Evolutionary conservation across 2,888 invertebrate species (phyloP), one percentile per base, ranked within the genome.

Genomic region (Griposia aprilina): DNA sequence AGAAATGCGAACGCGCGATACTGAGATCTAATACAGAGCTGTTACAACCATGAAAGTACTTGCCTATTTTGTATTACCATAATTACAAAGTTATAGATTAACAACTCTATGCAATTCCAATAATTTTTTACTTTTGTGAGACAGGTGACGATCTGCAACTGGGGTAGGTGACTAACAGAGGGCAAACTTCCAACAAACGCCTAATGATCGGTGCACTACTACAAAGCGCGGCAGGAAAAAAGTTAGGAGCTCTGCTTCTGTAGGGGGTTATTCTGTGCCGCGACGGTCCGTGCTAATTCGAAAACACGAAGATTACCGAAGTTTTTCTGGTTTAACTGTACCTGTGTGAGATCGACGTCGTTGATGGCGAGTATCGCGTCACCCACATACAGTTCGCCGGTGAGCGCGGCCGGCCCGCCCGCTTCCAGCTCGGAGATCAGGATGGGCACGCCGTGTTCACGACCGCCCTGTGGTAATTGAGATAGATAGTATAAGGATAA

Each of bases 371-470:
- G 96, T 88, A 99, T 98, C 48, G 98, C 98, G 95, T 99, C 99
- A 0, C 98, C 99, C 36, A 99, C 98, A 94, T 97, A 98, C 60
- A 98, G 95, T 81, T 97, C 97, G 59, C 97, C 97, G 78, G 98
- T 98, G 84, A 98, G 95, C 81, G 98, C 98, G 65, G 98, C 98
- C 76, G 98, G 98, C 83, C 98, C 98, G 88, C 98, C 98, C 78
- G 97, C 97, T 92, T 98, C 98, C 92, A 99, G 97, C 95, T 98
- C 98, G 0, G 98, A 98, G 90, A 99, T 98, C 81, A 99, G 95
- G 87, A 99, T 98, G 0, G 98, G 98, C 60, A 98, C 98, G 26
- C 98, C 98, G 94, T 99, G 98, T 92, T 99, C 99, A 83, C 98
- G 97, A 1, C 98, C 98, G 75, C 98, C 98, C 98, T 98, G 92